A percentile compares a stretch with the other conserved stretches of the same genome.
These are phyloP conservation scores for Noturus placidus DNA, from an alignment of 2,113 vertebrate genomes.

Conservation along the genomic window DNA sequence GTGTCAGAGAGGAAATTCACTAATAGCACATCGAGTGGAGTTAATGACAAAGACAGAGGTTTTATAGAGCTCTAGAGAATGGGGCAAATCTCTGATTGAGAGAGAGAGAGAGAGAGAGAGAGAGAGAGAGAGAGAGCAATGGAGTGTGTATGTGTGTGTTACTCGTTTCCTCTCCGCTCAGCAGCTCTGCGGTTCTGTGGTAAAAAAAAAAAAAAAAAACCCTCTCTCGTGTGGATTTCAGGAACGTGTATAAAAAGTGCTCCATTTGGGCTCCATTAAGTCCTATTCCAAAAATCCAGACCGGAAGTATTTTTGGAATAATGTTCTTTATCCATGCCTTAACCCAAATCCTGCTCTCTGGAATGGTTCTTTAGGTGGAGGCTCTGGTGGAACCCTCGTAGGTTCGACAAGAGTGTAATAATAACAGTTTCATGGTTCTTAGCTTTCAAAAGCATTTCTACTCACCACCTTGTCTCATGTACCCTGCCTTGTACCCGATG, in stretches of 20 bases:
- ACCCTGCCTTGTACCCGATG: too few species aligned
- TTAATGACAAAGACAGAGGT: slow-evolving; percentile 56
- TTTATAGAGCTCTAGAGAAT: slow-evolving; percentile 48
- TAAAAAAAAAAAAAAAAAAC: too few species aligned
- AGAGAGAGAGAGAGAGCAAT: not conserved
- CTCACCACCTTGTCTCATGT: not conserved
- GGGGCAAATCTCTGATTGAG: slow-evolving; percentile 15
- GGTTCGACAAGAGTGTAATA: not conserved
- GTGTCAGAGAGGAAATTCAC: slow-evolving; percentile 54
- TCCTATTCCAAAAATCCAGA: slow-evolving; percentile 39
- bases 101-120: not conserved
- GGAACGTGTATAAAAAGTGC: slow-evolving; percentile 40
- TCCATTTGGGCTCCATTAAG: slow-evolving; percentile 42
- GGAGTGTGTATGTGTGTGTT: slow-evolving; percentile 28
- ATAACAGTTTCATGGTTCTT: not conserved
- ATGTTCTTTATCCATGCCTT: slow-evolving; percentile 3
- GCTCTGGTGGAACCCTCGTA: not conserved
- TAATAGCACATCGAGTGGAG: slow-evolving; percentile 54
- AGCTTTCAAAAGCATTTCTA: not conserved
- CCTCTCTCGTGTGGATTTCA: slow-evolving; percentile 50
- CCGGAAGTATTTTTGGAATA: slow-evolving; percentile 39
- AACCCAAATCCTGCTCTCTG: slow-evolving; percentile 44
- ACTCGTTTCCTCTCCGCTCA: slow-evolving; percentile 31
- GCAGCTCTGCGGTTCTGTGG: slow-evolving; percentile 43
- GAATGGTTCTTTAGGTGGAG: not conserved